Evolutionary conservation across 2,888 invertebrate genomes (phyloP).

Genomic region (Caenorhabditis sp.): DNA sequence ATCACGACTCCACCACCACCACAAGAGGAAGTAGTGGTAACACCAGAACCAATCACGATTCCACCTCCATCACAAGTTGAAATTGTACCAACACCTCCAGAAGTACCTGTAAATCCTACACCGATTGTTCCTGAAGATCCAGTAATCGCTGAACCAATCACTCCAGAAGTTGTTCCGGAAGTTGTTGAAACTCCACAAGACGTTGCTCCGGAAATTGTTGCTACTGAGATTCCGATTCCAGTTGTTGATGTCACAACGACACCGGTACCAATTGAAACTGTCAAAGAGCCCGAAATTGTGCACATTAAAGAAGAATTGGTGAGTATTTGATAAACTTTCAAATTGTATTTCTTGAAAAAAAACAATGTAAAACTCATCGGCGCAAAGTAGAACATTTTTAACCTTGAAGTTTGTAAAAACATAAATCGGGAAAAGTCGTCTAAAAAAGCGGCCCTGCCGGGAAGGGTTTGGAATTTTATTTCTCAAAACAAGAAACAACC

Average conservation of each 20-base stretch:
- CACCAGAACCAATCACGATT: not conserved
- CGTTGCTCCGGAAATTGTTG: not conserved
- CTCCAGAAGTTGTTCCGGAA: not conserved
- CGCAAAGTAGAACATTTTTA: too few species aligned
- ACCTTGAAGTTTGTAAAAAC: too few species aligned
- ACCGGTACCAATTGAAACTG: not conserved
- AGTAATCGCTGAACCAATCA: not conserved
- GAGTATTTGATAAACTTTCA: not conserved
- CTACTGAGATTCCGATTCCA: constrained; percentile 2
- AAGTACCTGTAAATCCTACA: constrained; percentile 1
- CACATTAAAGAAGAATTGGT: not conserved
- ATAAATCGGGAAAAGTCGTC: too few species aligned
- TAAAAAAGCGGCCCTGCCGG: too few species aligned
- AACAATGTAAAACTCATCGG: not conserved
- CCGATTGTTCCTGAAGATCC: not conserved
- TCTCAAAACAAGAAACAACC: too few species aligned
- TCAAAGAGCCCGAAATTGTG: not conserved
- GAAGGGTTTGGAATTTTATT: constrained; percentile 11
- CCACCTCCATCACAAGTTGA: not conserved
- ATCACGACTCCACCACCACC: too few species aligned
- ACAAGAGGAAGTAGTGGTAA: too few species aligned
- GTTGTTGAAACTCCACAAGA: not conserved
- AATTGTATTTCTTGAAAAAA: not conserved
- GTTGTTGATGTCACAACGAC: not conserved
- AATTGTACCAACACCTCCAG: constrained; percentile 8